phyloP scores from a whole-genome alignment of 2,797 vertebrate species.

The Myripristis jacobus region DNA sequence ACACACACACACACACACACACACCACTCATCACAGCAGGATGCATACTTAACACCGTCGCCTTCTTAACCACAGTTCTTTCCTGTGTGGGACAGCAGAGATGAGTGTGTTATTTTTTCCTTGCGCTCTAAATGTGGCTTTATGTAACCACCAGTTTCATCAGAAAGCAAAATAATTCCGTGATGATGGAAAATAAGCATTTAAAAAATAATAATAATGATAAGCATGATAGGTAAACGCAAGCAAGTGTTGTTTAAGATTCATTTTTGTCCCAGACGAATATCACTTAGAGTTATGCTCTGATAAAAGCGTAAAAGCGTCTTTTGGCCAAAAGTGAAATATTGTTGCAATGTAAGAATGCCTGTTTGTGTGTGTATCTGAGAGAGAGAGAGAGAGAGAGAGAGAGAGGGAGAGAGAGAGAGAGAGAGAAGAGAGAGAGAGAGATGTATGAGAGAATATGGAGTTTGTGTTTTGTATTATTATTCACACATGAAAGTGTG shows the following conservation, averaged over 20 bases:
- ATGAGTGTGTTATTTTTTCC: conserved; percentile 15
- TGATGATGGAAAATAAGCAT: not conserved
- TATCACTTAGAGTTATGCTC: too few relatives aligned
- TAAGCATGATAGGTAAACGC: too few relatives aligned
- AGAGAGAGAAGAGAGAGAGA: not conserved
- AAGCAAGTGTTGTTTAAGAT: too few relatives aligned
- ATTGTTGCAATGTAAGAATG: too few relatives aligned
- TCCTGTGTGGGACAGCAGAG: conserved; percentile 51
- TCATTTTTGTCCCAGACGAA: too few relatives aligned
- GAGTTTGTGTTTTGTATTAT: conserved; percentile 5
- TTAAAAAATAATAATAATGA: too few relatives aligned
- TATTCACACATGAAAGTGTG: conserved; percentile 19
- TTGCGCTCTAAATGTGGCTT: not conserved
- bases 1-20: not conserved
- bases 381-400: not conserved
- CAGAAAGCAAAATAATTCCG: conserved; percentile 13
- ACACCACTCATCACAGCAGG: not conserved
- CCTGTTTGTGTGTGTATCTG: conserved; percentile 1
- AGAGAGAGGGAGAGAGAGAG: conserved; percentile 6
- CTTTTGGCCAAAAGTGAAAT: too few relatives aligned
- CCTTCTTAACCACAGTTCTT: conserved; percentile 29
- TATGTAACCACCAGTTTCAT: conserved; percentile 2
- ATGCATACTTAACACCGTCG: not conserved
- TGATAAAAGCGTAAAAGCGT: too few relatives aligned
- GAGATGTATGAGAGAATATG: conserved; percentile 39